phyloP scores from a whole-genome alignment of 2,113 vertebrate genomes.

The Xenus cinereus region DNA sequence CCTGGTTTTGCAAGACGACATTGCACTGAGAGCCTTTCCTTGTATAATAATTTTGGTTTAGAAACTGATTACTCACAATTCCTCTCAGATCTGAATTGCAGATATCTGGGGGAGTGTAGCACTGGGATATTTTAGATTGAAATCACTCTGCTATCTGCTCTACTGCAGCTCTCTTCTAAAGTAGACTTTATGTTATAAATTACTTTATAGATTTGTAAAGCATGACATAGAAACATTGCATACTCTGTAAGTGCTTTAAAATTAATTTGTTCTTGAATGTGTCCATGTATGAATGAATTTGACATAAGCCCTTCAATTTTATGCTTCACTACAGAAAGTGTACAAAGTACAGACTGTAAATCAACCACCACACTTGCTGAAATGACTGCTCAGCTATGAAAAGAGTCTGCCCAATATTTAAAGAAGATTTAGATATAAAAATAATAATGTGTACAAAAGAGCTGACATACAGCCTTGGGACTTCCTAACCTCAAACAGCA shows the following conservation, averaged over 20 bases:
- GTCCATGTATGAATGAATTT: constrained; percentile 65
- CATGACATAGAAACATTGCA: constrained; percentile 63
- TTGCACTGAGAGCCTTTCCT: neutral
- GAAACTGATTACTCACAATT: constrained; percentile 33
- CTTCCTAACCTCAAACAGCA: neutral
- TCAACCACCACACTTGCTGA: constrained; percentile 49
- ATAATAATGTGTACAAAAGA: neutral
- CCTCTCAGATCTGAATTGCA: constrained; percentile 42
- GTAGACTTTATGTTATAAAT: constrained; percentile 55
- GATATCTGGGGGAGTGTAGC: neutral
- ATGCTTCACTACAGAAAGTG: constrained; percentile 58
- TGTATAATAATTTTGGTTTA: constrained; percentile 9
- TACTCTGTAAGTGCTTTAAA: constrained; percentile 67
- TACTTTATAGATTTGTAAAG: constrained; percentile 66
- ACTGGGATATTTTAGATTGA: constrained; percentile 32
- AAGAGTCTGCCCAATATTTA: constrained; percentile 35
- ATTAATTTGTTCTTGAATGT: constrained; percentile 72
- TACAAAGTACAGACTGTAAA: constrained; percentile 64
- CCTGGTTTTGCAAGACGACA: neutral
- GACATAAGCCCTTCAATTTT: constrained; percentile 70
- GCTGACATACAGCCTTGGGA: neutral
- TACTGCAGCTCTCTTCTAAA: constrained; percentile 44
- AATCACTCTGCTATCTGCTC: constrained; percentile 28
- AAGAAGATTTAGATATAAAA: constrained; percentile 47
- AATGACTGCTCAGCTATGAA: constrained; percentile 41